Base-by-base conservation (phyloP, 2,797 vertebrate species). In the Cynodonichthys magdalenae region DNA sequence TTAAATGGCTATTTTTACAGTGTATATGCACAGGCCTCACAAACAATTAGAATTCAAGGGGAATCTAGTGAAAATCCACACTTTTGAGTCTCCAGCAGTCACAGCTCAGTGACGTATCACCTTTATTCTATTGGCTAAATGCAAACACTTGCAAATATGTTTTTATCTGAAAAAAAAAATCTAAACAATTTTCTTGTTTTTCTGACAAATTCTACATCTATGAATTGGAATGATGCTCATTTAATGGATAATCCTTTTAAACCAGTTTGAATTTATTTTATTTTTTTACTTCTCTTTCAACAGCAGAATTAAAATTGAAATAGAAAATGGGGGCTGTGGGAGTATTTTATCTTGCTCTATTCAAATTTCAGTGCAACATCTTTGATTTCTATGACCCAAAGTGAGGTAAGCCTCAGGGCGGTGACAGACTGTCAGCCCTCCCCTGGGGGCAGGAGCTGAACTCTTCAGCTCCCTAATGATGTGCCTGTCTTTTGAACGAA, bases 401-500 rank as follows among this genome's bases (percentile, higher is more conserved):
- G 91, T 84, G 83, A 86, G 86, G 85, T 81, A 80, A 86, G 87
- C 90, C 90, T 78, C 74, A 80, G 81, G 88, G 89, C 75, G 71
- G 69, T 90, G 90, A 91, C 54, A 68, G 90, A 88, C 92, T 93
- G 92, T 92, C 93, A 93, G 89, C 88, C 84, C 69, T 82, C 83
- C 91, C 90, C 89, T 63, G 82, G 88, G 91, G 92, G 89, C 88
- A 92, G 79, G 71, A 74, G 69, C 88, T 68, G 77, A 86, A 76
- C 88, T 93, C 83, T 79, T 84, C 91, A 87, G 86, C 87, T 83
- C 75, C 74, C 88, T 94, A 94, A 93, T 94, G 93, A 94, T 93
- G 91, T 75, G 71, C 64, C 90, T 90, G 87, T 89, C 90, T 92
- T 87, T 89, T 90, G 87, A 91, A 88, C 69, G 77, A 70, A 87